Percentiles rank a stretch among this genome's conserved stretches.
These are phyloP conservation scores for Thymelicus acteon DNA, from an alignment of 2,888 invertebrate genomes.

Conservation along the genomic window DNA sequence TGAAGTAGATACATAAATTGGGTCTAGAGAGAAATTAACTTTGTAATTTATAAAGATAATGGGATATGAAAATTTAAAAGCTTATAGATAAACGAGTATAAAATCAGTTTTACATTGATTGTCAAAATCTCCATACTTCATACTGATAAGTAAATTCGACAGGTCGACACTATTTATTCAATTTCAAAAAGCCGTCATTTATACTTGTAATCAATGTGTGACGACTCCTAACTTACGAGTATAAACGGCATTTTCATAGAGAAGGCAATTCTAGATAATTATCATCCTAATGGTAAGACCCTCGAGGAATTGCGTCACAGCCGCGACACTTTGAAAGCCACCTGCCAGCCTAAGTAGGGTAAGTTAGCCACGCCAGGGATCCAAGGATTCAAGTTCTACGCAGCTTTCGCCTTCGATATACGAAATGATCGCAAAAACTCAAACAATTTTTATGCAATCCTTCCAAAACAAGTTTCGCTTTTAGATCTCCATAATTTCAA, in stretches of 20 bases:
- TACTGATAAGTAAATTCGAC: no score
- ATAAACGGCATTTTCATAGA: not conserved
- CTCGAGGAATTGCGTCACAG: slow-evolving; percentile 6
- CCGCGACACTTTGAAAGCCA: slow-evolving; percentile 11
- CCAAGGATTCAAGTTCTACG: not conserved
- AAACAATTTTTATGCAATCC: slow-evolving; percentile 17
- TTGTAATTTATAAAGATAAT: no score
- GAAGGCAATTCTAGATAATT: not conserved
- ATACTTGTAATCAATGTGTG: no score
- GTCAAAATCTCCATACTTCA: no score
- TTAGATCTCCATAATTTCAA: slow-evolving; percentile 2
- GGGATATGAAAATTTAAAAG: no score
- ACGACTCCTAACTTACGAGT: no score
- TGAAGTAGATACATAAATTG: no score
- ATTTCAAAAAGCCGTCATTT: no score
- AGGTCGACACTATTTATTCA: no score
- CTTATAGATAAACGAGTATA: no score
- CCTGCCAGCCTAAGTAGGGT: slow-evolving; percentile 4
- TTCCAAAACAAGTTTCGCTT: slow-evolving; percentile 16
- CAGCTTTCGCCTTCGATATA: not conserved
- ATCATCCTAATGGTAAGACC: not conserved
- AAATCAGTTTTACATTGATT: no score
- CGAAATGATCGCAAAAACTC: slow-evolving; percentile 8
- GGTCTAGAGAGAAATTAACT: no score
- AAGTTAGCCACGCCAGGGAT: slow-evolving; percentile 5